These are phyloP conservation scores for Diplodus sargus DNA, from an alignment of 2,797 vertebrate genomes.

Conservation along the genomic window DNA sequence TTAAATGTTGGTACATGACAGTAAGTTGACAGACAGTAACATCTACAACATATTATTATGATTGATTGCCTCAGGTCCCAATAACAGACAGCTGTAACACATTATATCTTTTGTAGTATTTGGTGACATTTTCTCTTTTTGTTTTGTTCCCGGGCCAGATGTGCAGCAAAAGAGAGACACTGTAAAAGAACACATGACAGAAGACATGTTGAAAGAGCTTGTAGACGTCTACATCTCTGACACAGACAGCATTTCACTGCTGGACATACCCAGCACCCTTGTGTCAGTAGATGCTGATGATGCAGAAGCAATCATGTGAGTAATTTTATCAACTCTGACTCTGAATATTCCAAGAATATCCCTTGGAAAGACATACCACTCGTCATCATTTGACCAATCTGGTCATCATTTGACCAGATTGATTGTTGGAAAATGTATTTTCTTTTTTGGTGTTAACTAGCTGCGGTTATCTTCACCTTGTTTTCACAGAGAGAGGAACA, in stretches of 20 bases:
- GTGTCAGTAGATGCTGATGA: slow-evolving; percentile 85
- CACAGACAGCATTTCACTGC: slow-evolving; percentile 85
- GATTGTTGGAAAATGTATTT: neutral
- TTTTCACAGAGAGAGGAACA: slow-evolving; percentile 82
- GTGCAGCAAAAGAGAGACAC: slow-evolving; percentile 70
- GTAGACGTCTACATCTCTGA: slow-evolving; percentile 85
- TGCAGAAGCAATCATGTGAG: slow-evolving; percentile 82
- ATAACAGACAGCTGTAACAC: neutral
- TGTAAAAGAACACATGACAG: slow-evolving; percentile 74
- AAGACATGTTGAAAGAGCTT: slow-evolving; percentile 82
- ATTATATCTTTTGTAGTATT: too few species aligned
- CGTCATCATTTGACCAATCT: neutral
- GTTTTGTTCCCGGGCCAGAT: slow-evolving; percentile 72
- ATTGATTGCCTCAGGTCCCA: neutral
- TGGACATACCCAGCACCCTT: slow-evolving; percentile 82
- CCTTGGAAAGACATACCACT: neutral
- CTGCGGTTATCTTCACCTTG: slow-evolving; percentile 9
- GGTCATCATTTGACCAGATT: too few species aligned
- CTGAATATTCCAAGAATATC: neutral
- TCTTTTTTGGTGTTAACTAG: neutral
- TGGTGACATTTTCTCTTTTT: neutral
- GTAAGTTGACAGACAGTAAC: neutral
- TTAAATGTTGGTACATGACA: neutral
- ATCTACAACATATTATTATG: neutral
- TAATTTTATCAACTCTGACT: neutral